Evolutionary conservation across 2,113 vertebrate species (phyloP).

Genomic region (Parotia lawesii): DNA sequence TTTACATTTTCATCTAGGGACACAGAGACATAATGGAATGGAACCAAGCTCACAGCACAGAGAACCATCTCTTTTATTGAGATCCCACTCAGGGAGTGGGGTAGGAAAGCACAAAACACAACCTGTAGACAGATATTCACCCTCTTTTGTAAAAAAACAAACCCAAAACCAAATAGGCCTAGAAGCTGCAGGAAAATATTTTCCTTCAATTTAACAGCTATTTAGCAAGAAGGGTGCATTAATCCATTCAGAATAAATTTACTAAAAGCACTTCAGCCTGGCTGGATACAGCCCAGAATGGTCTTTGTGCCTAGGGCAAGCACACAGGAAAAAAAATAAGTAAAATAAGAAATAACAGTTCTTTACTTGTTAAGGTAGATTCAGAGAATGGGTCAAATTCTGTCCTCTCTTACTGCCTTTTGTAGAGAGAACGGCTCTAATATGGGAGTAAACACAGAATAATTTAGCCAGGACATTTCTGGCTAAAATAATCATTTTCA

Average conservation of each 20-base stretch:
- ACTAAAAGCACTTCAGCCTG: background rate
- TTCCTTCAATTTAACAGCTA: background rate
- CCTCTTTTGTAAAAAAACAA: background rate
- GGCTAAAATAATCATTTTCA: background rate
- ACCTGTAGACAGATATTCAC: background rate
- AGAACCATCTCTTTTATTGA: background rate
- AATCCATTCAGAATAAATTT: background rate
- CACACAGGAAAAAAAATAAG: background rate
- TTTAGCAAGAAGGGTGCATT: background rate
- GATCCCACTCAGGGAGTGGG: background rate
- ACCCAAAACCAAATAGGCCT: background rate
- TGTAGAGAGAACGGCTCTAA: background rate
- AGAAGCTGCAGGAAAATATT: background rate
- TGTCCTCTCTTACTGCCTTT: background rate
- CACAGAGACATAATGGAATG: background rate
- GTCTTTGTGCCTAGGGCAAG: background rate
- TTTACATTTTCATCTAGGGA: background rate
- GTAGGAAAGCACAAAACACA: background rate
- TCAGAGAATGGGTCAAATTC: background rate
- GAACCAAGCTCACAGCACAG: background rate
- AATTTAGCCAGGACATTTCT: background rate
- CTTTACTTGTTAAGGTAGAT: background rate
- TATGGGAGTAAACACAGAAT: background rate
- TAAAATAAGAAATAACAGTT: background rate
- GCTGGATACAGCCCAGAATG: background rate